Percentiles rank a stretch among this genome's conserved stretches.
Evolutionary conservation across 2,113 vertebrate species (phyloP).

Genomic region (Montifringilla adamsi): DNA sequence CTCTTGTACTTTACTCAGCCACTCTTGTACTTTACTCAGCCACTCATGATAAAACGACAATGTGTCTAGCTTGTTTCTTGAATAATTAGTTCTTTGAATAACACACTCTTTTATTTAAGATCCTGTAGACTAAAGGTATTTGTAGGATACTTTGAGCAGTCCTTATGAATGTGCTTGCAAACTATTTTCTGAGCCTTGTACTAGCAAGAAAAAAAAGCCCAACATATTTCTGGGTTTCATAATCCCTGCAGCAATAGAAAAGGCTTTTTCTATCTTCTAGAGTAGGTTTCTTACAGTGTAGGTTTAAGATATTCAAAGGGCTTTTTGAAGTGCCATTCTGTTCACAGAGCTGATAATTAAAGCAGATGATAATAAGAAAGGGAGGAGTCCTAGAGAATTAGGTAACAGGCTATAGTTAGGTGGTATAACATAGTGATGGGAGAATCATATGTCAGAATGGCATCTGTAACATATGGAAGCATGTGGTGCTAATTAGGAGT

Average conservation of each 20-base stretch:
- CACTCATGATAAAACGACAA: not conserved
- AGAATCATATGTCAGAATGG: not conserved
- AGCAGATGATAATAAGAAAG: not conserved
- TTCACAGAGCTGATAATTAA: not conserved
- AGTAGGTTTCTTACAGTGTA: not conserved
- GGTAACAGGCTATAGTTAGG: not conserved
- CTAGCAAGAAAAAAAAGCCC: not conserved
- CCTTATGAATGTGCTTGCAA: not conserved
- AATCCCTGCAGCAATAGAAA: not conserved
- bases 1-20: not conserved
- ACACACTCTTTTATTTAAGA: not conserved
- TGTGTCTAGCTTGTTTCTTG: not conserved
- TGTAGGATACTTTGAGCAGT: not conserved
- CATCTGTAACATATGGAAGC: not conserved
- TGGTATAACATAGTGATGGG: not conserved
- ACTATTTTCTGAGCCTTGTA: not conserved
- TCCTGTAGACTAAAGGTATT: not conserved
- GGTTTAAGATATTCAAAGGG: not conserved
- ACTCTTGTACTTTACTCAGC: not conserved
- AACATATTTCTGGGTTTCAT: not conserved
- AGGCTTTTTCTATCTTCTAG: not conserved
- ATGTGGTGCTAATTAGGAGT: not conserved
- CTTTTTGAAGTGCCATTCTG: not conserved
- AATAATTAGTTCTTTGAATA: not conserved
- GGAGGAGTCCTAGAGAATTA: not conserved